These are phyloP conservation scores for Pyrrhosoma nymphula DNA, from an alignment of 2,888 invertebrate species.

Conservation along the genomic window DNA sequence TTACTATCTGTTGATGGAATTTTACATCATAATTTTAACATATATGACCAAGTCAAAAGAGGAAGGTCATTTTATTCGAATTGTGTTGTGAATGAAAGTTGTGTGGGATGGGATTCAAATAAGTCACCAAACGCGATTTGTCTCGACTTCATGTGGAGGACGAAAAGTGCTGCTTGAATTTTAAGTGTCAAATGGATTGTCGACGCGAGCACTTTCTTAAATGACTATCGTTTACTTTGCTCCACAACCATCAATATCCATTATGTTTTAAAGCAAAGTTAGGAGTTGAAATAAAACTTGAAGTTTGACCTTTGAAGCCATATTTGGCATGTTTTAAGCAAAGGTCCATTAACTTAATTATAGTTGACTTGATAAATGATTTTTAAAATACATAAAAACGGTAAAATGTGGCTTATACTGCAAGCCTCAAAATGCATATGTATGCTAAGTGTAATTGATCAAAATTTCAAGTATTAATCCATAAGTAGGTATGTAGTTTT, in stretches of 20 bases:
- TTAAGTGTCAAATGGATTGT: constrained; percentile 37
- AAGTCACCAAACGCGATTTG: neutral
- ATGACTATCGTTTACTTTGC: constrained; percentile 16
- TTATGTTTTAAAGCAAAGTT: constrained; percentile 57
- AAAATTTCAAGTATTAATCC: constrained; percentile 64
- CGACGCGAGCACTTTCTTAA: constrained; percentile 26
- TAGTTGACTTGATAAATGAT: constrained; percentile 62
- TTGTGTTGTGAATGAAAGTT: constrained; percentile 49
- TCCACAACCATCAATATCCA: constrained; percentile 49
- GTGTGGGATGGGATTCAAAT: neutral
- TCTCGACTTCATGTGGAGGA: neutral
- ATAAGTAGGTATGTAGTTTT: constrained; percentile 66
- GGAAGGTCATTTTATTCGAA: constrained; percentile 36
- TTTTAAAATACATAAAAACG: constrained; percentile 64
- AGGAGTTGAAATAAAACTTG: constrained; percentile 52
- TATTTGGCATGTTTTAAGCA: constrained; percentile 50
- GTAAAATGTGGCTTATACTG: constrained; percentile 67
- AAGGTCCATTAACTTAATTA: constrained; percentile 61
- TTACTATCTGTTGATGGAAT: constrained; percentile 51
- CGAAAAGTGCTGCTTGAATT: constrained; percentile 49
- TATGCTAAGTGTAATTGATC: constrained; percentile 56
- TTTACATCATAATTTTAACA: constrained; percentile 64
- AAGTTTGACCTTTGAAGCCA: constrained; percentile 53
- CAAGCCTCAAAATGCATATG: constrained; percentile 62
- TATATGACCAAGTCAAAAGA: constrained; percentile 39